Base-by-base conservation (phyloP, 1,140 invertebrate genomes). In the Manduca sexta region DNA sequence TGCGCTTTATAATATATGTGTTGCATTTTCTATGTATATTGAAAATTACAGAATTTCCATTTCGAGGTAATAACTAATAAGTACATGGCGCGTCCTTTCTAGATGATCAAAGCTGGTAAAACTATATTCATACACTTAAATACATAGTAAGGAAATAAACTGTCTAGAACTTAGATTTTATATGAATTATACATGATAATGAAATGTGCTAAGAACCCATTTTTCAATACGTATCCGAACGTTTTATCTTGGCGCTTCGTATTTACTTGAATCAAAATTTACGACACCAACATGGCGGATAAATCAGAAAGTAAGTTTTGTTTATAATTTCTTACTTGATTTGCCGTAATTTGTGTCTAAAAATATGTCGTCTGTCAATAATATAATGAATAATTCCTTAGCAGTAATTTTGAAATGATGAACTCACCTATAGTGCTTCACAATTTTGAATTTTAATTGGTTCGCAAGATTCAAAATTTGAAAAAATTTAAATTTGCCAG, bases 211-310 rank as follows among this genome's bases (percentile, higher is more conserved):
- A 2, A 4, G 11, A 10, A 26, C 21, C 21, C 8, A 3, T 26
- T 3, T 1, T 26, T 26, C 4, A 26, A 5, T 26, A 26, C 21
- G 30, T 60, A 64, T 54, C 53, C 50, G 49, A 65, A 58, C 56
- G 48, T 39, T 51, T 52, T 49, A 33, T 54, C 63, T 81, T 85
- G 79, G 79, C 81, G 79, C 78, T 82, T 78, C 72, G 52, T 75
- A 70, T 79, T 82, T 68, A 76, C 81, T 75, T 67, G 60, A 75
- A 75, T 74, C 71, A 73, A 78, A 77, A 49, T 77, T 70, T 73
- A 76, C 73, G 70, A 88, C 84, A 86, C 88, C 89, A 92, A 92
- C 86, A 93, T 93, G 91, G 91, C 91, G 88, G 91, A 92, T 88
- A 86, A 88, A 87, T 89, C 90, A 88, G 90, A 92, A 91, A 92